Evolutionary conservation across 2,888 invertebrate species (phyloP).

Genomic region (Rhamnusium bicolor): DNA sequence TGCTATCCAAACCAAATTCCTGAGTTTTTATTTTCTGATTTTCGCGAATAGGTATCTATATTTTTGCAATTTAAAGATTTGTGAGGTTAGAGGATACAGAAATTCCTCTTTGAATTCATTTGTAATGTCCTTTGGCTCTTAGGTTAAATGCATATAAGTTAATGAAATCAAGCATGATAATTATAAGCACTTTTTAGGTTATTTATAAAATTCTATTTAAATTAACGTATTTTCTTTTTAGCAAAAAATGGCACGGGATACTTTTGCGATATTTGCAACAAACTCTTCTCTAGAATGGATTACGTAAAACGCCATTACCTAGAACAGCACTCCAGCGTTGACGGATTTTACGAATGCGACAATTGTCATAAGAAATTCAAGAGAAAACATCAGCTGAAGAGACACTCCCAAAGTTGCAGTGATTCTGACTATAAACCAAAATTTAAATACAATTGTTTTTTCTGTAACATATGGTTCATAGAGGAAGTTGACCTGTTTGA

Average conservation of each 20-base stretch:
- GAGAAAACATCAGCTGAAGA: slow-evolving; percentile 23
- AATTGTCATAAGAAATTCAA: slow-evolving; percentile 20
- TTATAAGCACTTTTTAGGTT: too few relatives aligned
- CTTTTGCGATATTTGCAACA: slow-evolving; percentile 50
- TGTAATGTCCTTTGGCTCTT: too few relatives aligned
- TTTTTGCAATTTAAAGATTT: too few relatives aligned
- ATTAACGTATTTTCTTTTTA: slow-evolving; percentile 24
- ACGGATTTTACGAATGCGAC: slow-evolving; percentile 24
- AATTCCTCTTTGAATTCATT: too few relatives aligned
- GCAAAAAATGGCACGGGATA: slow-evolving; percentile 32
- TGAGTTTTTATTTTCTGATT: too few relatives aligned
- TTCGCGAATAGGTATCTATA: too few relatives aligned
- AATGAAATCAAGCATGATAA: too few relatives aligned
- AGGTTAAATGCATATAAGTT: too few relatives aligned
- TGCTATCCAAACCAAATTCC: too few relatives aligned
- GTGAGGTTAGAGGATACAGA: too few relatives aligned
- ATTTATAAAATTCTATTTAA: not conserved
- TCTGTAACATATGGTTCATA: slow-evolving; percentile 41
- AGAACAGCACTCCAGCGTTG: slow-evolving; percentile 44
- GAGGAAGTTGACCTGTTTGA: slow-evolving; percentile 31
- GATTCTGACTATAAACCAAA: not conserved
- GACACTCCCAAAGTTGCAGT: not conserved
- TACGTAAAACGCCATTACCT: slow-evolving; percentile 54
- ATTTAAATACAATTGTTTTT: slow-evolving; percentile 36
- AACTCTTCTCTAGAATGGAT: slow-evolving; percentile 54